Base-by-base conservation (phyloP, 37 sponge, comb jelly and placozoan species). In the Ephydatia muelleri region DNA sequence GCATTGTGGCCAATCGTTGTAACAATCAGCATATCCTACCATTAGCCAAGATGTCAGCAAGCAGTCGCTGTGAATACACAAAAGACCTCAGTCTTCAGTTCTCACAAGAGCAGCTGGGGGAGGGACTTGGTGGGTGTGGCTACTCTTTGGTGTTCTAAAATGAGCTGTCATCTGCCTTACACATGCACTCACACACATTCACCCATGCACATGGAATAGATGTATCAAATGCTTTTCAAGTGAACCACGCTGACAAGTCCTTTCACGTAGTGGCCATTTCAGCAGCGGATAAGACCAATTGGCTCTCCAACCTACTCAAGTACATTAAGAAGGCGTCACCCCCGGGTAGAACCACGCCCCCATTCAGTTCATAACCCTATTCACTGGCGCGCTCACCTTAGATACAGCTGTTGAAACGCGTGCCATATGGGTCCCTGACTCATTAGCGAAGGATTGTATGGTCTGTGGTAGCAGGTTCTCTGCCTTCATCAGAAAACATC, bases 401-500 rank as follows among this genome's bases (percentile, higher is more conserved):
- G 57, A 57, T 14, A 21, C 57, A 5, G 16, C 1, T 11, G 57
- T 57, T 16, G 57, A 57, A 21, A 73, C 84, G 0, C 85, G 82
- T 5, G 85, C 95, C 2, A 92, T 95, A 29, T 95, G 95, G 95
- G 84, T 95, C 14, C 95, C 95, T 0, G 95, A 95, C 65, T 34
- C 87, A 40, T 33, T 76, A 26, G 35, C 75, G n/a, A 92, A 87
- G 38, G 85, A 82, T 0, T 95, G 95, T 48, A 92, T 92, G 93
- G 25, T 86, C 13, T 92, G 95, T 70, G 28, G 76, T 5, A 40
- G 28, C 13, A 89, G 87, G 35, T 95, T 95, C 87, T 70, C 91
- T 30, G 89, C 89, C 25, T 91, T 95, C 72, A 80, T 70, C 0
- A 72, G 95, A 22, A 95, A 94, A 88, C 95, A 95, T 49, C 95